Evolutionary conservation across 1,140 invertebrate species (phyloP).

Genomic region (Caerostris darwini): DNA sequence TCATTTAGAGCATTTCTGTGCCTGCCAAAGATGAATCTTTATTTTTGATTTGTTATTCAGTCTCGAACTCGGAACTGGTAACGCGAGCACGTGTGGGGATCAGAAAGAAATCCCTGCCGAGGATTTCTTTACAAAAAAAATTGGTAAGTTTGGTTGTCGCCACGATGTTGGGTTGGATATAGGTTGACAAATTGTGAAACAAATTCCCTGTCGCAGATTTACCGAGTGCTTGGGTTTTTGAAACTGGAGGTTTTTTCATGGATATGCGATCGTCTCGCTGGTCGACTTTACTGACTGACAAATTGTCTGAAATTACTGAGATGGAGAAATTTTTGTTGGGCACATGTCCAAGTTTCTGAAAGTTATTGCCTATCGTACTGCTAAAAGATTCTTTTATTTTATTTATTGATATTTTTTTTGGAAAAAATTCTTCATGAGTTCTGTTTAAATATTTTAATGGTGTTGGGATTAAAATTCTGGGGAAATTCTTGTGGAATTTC

Average conservation of each 20-base stretch:
- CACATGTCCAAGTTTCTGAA: background rate
- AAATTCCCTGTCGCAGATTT: background rate
- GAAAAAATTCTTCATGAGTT: no score
- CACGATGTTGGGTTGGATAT: background rate
- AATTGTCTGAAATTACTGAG: slow-evolving; percentile 14
- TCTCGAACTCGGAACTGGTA: background rate
- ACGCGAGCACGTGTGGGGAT: background rate
- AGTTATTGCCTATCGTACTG: background rate
- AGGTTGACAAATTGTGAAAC: slow-evolving; percentile 19
- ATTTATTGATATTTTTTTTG: no score
- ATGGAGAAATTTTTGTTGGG: background rate
- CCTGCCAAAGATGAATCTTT: slow-evolving; percentile 16
- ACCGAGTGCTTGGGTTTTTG: background rate
- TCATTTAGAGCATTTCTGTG: slow-evolving; percentile 44
- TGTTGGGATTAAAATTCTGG: no score
- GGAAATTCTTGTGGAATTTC: no score
- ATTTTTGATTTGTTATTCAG: slow-evolving; percentile 1
- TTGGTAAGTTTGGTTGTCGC: no score
- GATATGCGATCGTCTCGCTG: background rate
- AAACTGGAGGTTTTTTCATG: background rate
- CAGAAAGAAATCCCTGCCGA: background rate
- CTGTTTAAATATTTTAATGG: background rate
- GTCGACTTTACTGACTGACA: background rate
- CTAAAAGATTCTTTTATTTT: background rate
- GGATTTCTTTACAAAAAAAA: background rate